Base-by-base conservation (phyloP, 1,140 invertebrate genomes). In the Rhynchophorus ferrugineus region DNA sequence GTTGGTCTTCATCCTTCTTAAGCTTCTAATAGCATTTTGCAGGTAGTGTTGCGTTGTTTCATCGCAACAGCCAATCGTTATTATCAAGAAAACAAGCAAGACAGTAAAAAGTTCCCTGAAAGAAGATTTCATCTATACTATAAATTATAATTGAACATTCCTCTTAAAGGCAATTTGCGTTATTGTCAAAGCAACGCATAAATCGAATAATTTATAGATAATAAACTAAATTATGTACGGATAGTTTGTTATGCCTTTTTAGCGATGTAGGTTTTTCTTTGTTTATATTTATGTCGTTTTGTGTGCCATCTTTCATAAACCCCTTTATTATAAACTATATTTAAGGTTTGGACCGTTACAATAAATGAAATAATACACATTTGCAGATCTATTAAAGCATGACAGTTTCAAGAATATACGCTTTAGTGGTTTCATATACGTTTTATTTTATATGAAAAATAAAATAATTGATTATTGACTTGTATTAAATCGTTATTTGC, bases 21-120 rank as follows among this genome's bases (percentile, higher is more conserved):
- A 51, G 52, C 65, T 60, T 47, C 61, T 58, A 14, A 69, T 64
- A 24, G 65, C 66, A 52, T 59, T 66, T 52, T 65, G 62, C 16
- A 69, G 57, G 51, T 68, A 69, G 49, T 68, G 57, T 1, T 44
- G 44, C 11, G 38, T 54, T n/a, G 52, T 43, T 33, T 49, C 52
- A 42, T 54, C 44, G 13, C 51, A 46, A 17, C 34, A 29, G 20
- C 34, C 44, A 21, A 43, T 14, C 7, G 37, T 36, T 43, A 49
- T 18, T 13, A 57, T 6, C 9, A 47, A 44, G 21, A 36, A 17
- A 1, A 46, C 35, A 9, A 57, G 34, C 20, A 57, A 53, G 19
- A 49, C 37, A 46, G 13, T 41, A 19, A 34, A 41, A 46, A 51
- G 19, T 13, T 29, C 43, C 44, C 42, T 46, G 16, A 11, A 56